Percentiles rank a stretch among this genome's conserved stretches.
Evolutionary conservation across 1,140 invertebrate genomes (phyloP).

Genomic region (Cotesia typhae): DNA sequence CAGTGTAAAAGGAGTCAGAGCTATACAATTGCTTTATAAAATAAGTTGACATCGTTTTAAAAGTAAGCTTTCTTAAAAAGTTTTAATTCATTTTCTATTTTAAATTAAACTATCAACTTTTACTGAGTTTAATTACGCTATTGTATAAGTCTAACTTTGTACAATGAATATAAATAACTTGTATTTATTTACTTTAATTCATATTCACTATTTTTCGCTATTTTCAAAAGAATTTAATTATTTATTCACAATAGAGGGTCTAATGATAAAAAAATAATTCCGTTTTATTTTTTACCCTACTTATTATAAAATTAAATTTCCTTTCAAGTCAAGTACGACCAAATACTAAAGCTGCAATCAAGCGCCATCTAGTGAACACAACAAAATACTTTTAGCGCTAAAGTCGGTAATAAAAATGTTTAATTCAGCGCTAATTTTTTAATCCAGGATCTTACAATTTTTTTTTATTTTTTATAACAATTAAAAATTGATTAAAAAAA

Average conservation of each 20-base stretch:
- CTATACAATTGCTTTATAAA: slow-evolving; percentile 11
- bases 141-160: background rate
- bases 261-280: no score
- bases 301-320: no score
- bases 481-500: background rate
- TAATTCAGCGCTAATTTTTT: background rate
- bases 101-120: slow-evolving; percentile 11
- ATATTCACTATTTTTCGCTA: background rate
- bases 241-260: no score
- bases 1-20: background rate
- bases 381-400: background rate
- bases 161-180: background rate
- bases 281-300: no score
- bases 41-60: background rate
- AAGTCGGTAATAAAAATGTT: background rate
- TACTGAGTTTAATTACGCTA: background rate
- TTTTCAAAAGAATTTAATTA: background rate
- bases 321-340: background rate
- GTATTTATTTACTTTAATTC: background rate
- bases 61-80: slow-evolving; percentile 23
- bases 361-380: background rate
- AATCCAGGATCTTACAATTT: no score
- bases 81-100: slow-evolving; percentile 24
- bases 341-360: background rate
- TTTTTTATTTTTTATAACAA: no score